A percentile compares a stretch with the other conserved stretches of the same genome.
Conservation (phyloP, 2,797 vertebrate genomes). For the Macropodus opercularis region DNA sequence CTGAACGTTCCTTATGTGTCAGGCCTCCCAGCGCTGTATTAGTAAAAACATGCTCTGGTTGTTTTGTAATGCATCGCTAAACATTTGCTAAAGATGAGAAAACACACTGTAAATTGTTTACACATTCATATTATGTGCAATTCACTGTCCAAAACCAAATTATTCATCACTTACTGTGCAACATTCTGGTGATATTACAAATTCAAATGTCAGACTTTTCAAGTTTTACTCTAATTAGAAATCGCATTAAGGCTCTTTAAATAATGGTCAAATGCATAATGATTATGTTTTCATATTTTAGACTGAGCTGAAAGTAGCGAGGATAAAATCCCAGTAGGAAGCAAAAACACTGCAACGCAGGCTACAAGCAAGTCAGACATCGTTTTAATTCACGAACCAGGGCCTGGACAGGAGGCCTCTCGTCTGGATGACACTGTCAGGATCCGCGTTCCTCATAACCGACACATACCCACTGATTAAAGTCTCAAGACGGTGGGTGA, state of each 20-base stretch:
- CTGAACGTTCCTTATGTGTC: constrained; percentile 24
- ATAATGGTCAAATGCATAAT: constrained; percentile 55
- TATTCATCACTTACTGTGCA: constrained; percentile 37
- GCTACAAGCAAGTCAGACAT: background rate
- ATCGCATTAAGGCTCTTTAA: constrained; percentile 48
- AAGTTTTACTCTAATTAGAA: constrained; percentile 55
- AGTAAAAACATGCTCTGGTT: constrained; percentile 43
- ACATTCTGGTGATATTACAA: constrained; percentile 36
- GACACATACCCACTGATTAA: constrained; percentile 22
- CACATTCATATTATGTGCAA: constrained; percentile 40
- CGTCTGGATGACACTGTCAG: constrained; percentile 3
- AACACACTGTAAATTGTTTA: constrained; percentile 44
- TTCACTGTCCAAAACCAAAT: constrained; percentile 34
- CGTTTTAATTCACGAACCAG: background rate
- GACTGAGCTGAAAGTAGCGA: constrained; percentile 40
- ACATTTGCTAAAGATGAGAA: constrained; percentile 49
- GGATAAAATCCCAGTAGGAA: background rate
- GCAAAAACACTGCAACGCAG: constrained; percentile 7
- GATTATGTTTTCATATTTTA: constrained; percentile 46
- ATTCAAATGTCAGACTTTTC: constrained; percentile 62
- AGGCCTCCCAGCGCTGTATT: constrained; percentile 55
- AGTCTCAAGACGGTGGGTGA: constrained; percentile 1
- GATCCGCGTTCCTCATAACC: constrained; percentile 4
- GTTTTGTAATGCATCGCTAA: constrained; percentile 61
- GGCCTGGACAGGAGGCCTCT: background rate